Percentiles rank a stretch among this genome's conserved stretches.
Evolutionary conservation across 2,888 invertebrate species (phyloP).

Genomic region (Lasiommata megera): DNA sequence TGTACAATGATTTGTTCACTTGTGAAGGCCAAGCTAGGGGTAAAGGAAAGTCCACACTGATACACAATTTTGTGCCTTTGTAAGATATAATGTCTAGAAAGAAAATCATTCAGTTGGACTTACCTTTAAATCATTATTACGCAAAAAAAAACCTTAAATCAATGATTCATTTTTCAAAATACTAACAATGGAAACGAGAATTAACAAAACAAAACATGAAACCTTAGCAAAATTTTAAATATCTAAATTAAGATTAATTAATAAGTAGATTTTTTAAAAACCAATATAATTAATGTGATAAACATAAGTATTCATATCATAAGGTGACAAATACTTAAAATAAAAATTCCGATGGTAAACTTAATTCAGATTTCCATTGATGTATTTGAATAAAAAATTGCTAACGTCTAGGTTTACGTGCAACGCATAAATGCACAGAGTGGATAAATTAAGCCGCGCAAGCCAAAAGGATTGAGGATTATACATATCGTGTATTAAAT

Average conservation of each 20-base stretch:
- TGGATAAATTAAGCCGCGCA: conserved; percentile 34
- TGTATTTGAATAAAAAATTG: not conserved
- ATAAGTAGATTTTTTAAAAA: not conserved
- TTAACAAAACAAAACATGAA: not conserved
- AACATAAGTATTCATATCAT: not conserved
- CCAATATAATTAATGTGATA: too few species aligned
- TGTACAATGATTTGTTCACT: conserved; percentile 46
- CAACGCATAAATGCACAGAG: conserved; percentile 3
- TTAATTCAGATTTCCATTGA: conserved; percentile 2
- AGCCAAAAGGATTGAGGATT: conserved; percentile 40
- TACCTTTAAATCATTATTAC: not conserved
- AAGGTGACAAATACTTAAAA: not conserved
- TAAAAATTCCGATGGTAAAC: not conserved
- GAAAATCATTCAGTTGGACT: not conserved
- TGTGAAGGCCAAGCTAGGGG: not conserved
- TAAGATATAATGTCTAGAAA: not conserved
- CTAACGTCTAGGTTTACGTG: conserved; percentile 12
- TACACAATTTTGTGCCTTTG: not conserved
- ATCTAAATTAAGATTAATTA: not conserved
- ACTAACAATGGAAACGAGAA: not conserved
- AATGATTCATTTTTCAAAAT: not conserved
- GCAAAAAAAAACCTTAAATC: too few species aligned
- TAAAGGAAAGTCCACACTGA: conserved; percentile 4
- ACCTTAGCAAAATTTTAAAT: not conserved
- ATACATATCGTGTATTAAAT: conserved; percentile 12